Evolutionary conservation across 2,888 invertebrate species (phyloP).

Genomic region (Eupithecia exiguata): DNA sequence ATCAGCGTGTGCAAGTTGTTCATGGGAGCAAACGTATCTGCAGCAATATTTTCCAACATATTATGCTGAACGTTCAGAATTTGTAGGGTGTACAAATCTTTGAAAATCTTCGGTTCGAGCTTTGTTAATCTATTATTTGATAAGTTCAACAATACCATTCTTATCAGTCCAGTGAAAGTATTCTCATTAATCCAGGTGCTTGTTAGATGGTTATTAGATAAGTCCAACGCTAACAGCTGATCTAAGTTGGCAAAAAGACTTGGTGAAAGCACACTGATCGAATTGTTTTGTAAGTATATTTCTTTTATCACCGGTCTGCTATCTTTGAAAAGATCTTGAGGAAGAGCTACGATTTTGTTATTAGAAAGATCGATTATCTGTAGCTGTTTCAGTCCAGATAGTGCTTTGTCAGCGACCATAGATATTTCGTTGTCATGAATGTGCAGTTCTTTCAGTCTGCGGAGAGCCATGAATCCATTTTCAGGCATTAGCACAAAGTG

Average conservation of each 20-base stretch:
- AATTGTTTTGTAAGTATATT: constrained; percentile 95
- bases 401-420: constrained; percentile 92
- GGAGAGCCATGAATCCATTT: constrained; percentile 91
- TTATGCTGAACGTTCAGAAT: constrained; percentile 94
- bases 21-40: constrained; percentile 95
- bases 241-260: constrained; percentile 93
- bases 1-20: constrained; percentile 95
- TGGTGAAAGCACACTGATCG: constrained; percentile 92
- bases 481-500: constrained; percentile 92
- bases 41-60: constrained; percentile 91
- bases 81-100: constrained; percentile 93
- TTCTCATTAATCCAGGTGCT: constrained; percentile 93
- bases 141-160: constrained; percentile 93
- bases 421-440: constrained; percentile 95
- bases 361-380: constrained; percentile 94
- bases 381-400: constrained; percentile 91
- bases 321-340: constrained; percentile 92
- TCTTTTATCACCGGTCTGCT: constrained; percentile 91
- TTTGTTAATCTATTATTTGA: constrained; percentile 92
- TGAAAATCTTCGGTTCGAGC: constrained; percentile 92
- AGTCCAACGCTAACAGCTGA: constrained; percentile 91
- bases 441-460: constrained; percentile 90
- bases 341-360: constrained; percentile 94
- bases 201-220: constrained; percentile 93
- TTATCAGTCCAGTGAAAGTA: constrained; percentile 94